These are phyloP conservation scores for Pygathrix nemaeus DNA, from an alignment of 2,113 vertebrate genomes.

Conservation along the genomic window DNA sequence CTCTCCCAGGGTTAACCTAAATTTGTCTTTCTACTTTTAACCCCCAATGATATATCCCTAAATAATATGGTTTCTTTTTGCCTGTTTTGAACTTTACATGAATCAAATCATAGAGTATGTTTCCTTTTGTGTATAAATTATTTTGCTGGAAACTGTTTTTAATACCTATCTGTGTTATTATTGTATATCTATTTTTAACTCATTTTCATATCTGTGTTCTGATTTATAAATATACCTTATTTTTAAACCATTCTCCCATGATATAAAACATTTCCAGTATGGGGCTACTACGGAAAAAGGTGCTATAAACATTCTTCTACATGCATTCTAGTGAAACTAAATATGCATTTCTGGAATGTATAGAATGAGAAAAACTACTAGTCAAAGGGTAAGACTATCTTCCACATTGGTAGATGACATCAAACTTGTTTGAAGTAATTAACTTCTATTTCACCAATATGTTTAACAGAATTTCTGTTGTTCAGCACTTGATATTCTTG, in stretches of 20 bases:
- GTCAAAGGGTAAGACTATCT: neutral
- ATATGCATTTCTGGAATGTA: neutral
- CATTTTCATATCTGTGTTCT: neutral
- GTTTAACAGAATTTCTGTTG: neutral
- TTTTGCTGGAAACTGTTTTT: neutral
- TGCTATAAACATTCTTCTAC: neutral
- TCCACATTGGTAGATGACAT: neutral
- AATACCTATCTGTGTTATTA: neutral
- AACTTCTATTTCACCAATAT: neutral
- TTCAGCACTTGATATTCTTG: neutral
- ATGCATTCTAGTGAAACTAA: neutral
- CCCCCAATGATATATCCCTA: neutral
- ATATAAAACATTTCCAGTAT: neutral
- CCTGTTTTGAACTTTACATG: neutral
- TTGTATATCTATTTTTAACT: neutral
- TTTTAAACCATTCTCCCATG: neutral
- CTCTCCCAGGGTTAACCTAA: neutral
- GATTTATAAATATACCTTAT: neutral
- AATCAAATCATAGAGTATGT: neutral
- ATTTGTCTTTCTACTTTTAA: neutral
- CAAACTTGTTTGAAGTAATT: neutral
- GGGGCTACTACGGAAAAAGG: neutral
- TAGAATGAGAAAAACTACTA: neutral
- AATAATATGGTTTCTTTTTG: neutral
- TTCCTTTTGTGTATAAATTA: neutral